phyloP scores from a whole-genome alignment of 1,140 invertebrate genomes.

The Solenopsis invicta region DNA sequence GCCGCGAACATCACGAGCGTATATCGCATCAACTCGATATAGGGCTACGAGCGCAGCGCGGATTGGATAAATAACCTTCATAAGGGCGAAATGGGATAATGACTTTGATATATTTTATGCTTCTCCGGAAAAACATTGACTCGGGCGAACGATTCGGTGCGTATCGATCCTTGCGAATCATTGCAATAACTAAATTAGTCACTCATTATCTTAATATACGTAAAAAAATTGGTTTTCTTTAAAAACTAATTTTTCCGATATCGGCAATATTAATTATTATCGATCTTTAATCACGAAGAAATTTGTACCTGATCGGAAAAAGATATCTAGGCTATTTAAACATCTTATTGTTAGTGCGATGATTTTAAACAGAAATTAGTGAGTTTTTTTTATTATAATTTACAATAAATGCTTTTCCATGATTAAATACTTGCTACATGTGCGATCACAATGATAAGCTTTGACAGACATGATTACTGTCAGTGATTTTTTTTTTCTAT shows the following conservation, averaged over 20 bases:
- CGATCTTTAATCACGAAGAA: background rate
- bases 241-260: background rate
- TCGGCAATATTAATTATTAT: background rate
- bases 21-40: slow-evolving; percentile 65
- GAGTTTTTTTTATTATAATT: background rate
- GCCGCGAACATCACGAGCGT: slow-evolving; percentile 44
- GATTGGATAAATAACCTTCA: slow-evolving; percentile 45
- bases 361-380: background rate
- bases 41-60: slow-evolving; percentile 16
- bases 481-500: background rate
- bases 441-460: background rate
- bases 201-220: background rate
- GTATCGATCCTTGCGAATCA: background rate
- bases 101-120: slow-evolving; percentile 33
- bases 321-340: background rate
- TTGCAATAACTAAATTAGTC: background rate
- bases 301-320: background rate
- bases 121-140: background rate
- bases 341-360: background rate
- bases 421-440: background rate
- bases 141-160: background rate
- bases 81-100: slow-evolving; percentile 38
- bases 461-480: background rate
- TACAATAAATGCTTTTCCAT: background rate
- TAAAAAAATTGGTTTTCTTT: background rate